Evolutionary conservation across 2,113 vertebrate genomes (phyloP).

Genomic region (Lasiurus borealis): DNA sequence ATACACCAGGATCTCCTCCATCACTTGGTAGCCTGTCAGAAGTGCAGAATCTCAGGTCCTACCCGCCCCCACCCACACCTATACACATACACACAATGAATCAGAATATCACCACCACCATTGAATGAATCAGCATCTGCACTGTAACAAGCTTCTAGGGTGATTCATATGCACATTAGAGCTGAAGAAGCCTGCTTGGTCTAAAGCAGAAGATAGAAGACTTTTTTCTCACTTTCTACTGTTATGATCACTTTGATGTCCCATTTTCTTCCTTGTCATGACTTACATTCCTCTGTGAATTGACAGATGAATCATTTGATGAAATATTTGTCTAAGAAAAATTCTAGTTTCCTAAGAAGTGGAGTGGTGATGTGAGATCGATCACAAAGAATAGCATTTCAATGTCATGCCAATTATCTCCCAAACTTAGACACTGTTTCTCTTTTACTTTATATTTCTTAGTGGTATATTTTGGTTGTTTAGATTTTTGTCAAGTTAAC

Average conservation of each 20-base stretch:
- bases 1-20: not conserved
- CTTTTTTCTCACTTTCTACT: not conserved
- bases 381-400: not conserved
- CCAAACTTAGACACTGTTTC: not conserved
- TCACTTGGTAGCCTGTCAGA: not conserved
- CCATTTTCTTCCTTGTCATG: not conserved
- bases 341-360: not conserved
- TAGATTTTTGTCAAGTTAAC: constrained; percentile 16
- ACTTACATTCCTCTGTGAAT: not conserved
- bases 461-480: not conserved
- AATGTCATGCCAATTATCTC: not conserved
- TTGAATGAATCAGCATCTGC: not conserved
- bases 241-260: not conserved
- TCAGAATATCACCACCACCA: not conserved
- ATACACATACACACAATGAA: not conserved
- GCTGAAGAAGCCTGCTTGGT: not conserved
- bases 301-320: not conserved
- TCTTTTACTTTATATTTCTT: constrained; percentile 26
- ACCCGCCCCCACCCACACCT: too few relatives aligned
- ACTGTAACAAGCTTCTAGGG: not conserved
- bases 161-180: not conserved
- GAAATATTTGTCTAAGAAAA: not conserved
- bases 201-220: not conserved
- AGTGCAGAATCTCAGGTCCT: not conserved
- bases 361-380: not conserved